Base-by-base conservation (phyloP, 2,888 invertebrate genomes). In the Megalurothrips usitatus region DNA sequence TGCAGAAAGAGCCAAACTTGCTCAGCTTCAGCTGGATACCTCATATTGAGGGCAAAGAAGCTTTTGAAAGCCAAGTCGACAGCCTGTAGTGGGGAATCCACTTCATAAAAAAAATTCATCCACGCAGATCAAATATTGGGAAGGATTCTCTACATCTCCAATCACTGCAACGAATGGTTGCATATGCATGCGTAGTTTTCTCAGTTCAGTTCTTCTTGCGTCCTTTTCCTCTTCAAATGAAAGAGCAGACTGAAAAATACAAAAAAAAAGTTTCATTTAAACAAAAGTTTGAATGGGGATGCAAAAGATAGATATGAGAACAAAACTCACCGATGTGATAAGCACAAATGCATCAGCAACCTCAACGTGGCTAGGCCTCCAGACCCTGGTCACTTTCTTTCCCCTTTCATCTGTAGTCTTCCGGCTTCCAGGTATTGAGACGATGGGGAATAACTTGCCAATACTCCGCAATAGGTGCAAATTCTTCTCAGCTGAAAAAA, bases 1-100 rank as follows among this genome's bases (percentile, higher is more conserved):
- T 82, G 82, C n/a, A 82, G 80, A 52, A 81, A 82, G 14, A n/a
- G 49, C 82, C 82, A 82, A 26, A 80, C 28, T 12, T n/a, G 26
- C 49, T 68, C 79, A 48, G 80, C 81, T 9, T 75, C 49, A 17
- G 68, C 12, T 9, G 82, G 82, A 79, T 82, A 82, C 26, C 80
- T 26, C 11, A 79, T 79, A 43, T 81, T 49, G 19, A 82, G 79
- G 17, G 47, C 26, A 79, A 79, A 52, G 80, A 80, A 81, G 75
- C 79, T 47, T 80, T 82, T 82, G 17, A 82, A 82, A 52, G 80
- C 81, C 48, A 63, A 75, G 79, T 82, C 82, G 0, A 82, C 34
- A 17, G 80, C 58, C 80, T 82, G 79, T 11, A 82, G 28, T 10
- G 26, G 79, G 79, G 78, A 81, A 19, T 82, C 79, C 23, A 81